Percentiles rank a stretch among this genome's conserved stretches.
These are phyloP conservation scores for Cheumatopsyche charites DNA, from an alignment of 1,140 invertebrate species.

Conservation along the genomic window DNA sequence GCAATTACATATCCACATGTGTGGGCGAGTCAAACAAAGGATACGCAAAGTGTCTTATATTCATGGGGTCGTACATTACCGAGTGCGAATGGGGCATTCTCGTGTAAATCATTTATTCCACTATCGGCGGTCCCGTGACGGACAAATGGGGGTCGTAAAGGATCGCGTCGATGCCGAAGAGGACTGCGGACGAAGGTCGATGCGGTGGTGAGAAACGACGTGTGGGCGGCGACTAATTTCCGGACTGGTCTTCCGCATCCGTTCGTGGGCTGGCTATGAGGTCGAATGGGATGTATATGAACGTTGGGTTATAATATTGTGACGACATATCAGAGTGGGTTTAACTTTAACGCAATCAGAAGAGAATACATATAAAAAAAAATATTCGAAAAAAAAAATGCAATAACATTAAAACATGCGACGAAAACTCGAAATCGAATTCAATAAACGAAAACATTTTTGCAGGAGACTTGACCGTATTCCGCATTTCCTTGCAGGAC, in stretches of 20 bases:
- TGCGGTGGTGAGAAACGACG: conserved; percentile 4
- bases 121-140: neutral
- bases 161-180: conserved; percentile 9
- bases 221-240: conserved; percentile 35
- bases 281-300: neutral
- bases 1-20: neutral
- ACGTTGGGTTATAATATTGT: neutral
- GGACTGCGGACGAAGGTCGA: too few relatives aligned
- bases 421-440: neutral
- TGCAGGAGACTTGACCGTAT: neutral
- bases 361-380: neutral
- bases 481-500: too few relatives aligned
- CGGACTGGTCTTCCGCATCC: conserved; percentile 27
- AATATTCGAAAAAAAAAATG: neutral
- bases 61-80: too few relatives aligned
- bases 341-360: neutral
- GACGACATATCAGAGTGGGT: too few relatives aligned
- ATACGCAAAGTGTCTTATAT: too few relatives aligned
- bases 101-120: neutral
- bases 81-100: too few relatives aligned
- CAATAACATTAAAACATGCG: too few relatives aligned
- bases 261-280: neutral
- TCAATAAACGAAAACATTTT: neutral
- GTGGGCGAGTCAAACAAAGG: too few relatives aligned
- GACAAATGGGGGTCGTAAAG: conserved; percentile 36